A percentile compares a stretch with the other conserved stretches of the same genome.
Conservation (phyloP, 2,797 vertebrate genomes). For the Xiphorhynchus erythropygius region DNA sequence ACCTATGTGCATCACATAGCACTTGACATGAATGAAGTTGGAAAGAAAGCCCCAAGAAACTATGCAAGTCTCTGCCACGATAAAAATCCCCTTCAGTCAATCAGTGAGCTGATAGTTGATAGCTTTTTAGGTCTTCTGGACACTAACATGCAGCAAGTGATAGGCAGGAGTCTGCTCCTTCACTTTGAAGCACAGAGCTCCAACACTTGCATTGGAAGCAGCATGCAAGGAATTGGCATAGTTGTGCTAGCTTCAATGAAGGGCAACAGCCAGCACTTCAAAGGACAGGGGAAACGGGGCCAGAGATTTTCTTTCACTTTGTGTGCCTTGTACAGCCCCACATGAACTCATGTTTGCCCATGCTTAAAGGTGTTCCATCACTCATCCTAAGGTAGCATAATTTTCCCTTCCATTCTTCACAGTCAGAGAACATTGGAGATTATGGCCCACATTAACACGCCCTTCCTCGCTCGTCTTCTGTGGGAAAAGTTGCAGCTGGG, state of each 20-base stretch:
- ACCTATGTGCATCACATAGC: neutral
- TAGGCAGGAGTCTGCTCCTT: neutral
- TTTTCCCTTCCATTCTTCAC: neutral
- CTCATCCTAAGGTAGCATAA: neutral
- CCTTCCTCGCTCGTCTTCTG: neutral
- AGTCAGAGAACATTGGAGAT: neutral
- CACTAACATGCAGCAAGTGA: neutral
- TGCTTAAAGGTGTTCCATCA: neutral
- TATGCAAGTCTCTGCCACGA: neutral
- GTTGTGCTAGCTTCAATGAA: neutral
- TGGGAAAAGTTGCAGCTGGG: neutral
- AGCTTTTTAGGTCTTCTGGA: neutral
- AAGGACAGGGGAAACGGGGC: neutral
- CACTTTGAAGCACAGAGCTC: accelerated
- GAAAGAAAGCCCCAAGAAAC: neutral
- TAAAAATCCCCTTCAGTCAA: neutral
- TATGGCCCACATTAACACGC: neutral
- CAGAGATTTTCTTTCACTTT: neutral
- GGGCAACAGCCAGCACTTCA: neutral
- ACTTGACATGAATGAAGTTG: neutral
- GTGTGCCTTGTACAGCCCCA: neutral
- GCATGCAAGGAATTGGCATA: neutral
- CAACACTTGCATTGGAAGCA: neutral
- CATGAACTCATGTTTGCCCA: neutral
- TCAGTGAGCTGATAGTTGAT: neutral